Percentiles rank a stretch among this genome's conserved stretches.
phyloP scores from a whole-genome alignment of 2,888 invertebrate species.

The Chloroclystis v-ata region DNA sequence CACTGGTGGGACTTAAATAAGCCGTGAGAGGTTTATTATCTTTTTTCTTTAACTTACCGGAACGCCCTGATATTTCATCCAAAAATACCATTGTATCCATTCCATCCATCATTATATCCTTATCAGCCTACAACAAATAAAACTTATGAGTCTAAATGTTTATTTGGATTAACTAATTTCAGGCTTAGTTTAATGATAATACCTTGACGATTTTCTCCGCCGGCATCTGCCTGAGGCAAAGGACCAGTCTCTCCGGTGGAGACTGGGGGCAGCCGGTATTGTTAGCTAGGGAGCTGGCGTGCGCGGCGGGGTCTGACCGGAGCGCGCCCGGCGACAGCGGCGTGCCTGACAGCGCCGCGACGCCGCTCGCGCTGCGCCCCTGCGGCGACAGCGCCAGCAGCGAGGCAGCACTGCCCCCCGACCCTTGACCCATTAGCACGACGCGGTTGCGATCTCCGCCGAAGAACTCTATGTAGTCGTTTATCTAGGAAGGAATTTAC shows the following conservation, averaged over 20 bases:
- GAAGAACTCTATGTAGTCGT: constrained; percentile 85
- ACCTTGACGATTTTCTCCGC: constrained; percentile 62
- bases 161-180: too few species aligned
- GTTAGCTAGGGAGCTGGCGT: constrained; percentile 79
- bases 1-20: too few species aligned
- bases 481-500: constrained; percentile 47
- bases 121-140: constrained; percentile 72
- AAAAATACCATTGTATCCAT: constrained; percentile 79
- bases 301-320: constrained; percentile 80
- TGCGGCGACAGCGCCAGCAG: constrained; percentile 82
- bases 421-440: constrained; percentile 87
- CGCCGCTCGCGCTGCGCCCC: constrained; percentile 79
- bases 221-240: constrained; percentile 80
- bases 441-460: constrained; percentile 86
- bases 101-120: constrained; percentile 71
- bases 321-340: constrained; percentile 84
- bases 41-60: too few species aligned
- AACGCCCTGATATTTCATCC: constrained; percentile 79
- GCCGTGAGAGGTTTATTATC: too few species aligned
- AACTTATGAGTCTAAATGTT: too few species aligned
- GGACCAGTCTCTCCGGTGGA: constrained; percentile 80
- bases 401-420: constrained; percentile 86
- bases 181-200: too few species aligned
- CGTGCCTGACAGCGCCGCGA: constrained; percentile 87
- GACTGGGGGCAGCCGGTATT: constrained; percentile 80